These are phyloP conservation scores for Mellilla xanthometata DNA, from an alignment of 2,888 invertebrate genomes.

Conservation along the genomic window DNA sequence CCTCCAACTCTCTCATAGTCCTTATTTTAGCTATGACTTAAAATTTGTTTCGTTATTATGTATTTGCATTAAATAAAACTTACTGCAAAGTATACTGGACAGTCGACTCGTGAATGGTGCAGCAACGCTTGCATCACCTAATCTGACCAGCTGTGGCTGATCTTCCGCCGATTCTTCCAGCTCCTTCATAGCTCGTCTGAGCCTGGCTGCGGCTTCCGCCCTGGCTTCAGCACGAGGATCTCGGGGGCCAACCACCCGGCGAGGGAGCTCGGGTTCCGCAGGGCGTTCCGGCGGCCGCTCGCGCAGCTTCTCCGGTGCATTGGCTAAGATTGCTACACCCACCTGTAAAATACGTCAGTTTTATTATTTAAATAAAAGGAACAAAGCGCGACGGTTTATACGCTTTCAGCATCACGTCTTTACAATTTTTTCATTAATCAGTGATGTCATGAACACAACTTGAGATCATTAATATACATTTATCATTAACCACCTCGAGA, in stretches of 20 bases:
- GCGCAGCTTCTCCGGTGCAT: constrained; percentile 85
- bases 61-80: constrained; percentile 53
- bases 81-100: constrained; percentile 97
- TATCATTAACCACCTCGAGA: too few relatives aligned
- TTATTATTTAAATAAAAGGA: too few relatives aligned
- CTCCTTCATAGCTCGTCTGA: constrained; percentile 90
- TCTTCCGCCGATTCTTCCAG: constrained; percentile 90
- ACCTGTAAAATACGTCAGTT: constrained; percentile 50
- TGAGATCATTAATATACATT: too few relatives aligned
- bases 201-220: constrained; percentile 66
- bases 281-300: constrained; percentile 76
- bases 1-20: too few relatives aligned
- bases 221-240: constrained; percentile 55
- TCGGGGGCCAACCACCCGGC: constrained; percentile 31
- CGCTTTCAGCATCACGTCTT: too few relatives aligned
- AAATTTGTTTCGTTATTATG: too few relatives aligned
- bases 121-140: constrained; percentile 99
- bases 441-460: too few relatives aligned
- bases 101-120: constrained; percentile 99
- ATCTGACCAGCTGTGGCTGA: constrained; percentile 92
- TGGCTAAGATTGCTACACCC: constrained; percentile 95
- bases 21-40: too few relatives aligned
- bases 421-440: too few relatives aligned
- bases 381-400: too few relatives aligned
- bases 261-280: constrained; percentile 84